Base-by-base conservation (phyloP, 2,113 vertebrate genomes). In the Campylomormyrus numenius region DNA sequence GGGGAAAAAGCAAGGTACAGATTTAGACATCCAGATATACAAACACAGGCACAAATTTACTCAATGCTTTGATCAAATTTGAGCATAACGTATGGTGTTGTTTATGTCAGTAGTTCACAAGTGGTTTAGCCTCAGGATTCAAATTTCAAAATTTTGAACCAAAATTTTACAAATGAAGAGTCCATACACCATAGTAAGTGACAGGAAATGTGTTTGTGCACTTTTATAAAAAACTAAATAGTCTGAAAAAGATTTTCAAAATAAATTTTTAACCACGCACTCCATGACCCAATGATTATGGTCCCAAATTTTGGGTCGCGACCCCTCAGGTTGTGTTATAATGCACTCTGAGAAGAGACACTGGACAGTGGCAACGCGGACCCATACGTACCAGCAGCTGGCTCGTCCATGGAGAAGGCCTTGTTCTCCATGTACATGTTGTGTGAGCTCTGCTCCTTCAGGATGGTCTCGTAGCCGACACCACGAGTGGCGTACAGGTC, bases 361-460 rank as follows among this genome's bases (percentile, higher is more conserved):
- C 4, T 56, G 53, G 17, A 6, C 10, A 31, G 27, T 17, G 74
- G 3, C 31, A 39, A 85, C 0, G 17, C 0, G 15, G 1, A 0
- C 5, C 45, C 83, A 85, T 21, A 85, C 45, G 4, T 94, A 99
- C 98, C 97, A 53, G 95, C 87, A 89, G 94, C 94, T 0, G 97
- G 95, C 85, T 98, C 97, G 0, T 98, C 97, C 97, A 97, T 96
- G 27, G 96, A 96, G 91, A 98, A 98, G 0, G 97, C 97, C 93
- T 97, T 97, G 94, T 99, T 99, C 92, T 98, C 98, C 92, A 98
- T 93, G 1, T 96, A 97, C 94, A 97, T 94, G 92, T 96, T 97
- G 89, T 97, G 96, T 9, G 95, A 94, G 3, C 92, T 96, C 84
- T 96, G 96, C 91, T 97, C 96, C 90, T 97, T 98, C 10, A 97